Evolutionary conservation across 2,113 vertebrate species (phyloP), one percentile per base, ranked within the genome.

Genomic region (Machaerirhynchus nigripectus): DNA sequence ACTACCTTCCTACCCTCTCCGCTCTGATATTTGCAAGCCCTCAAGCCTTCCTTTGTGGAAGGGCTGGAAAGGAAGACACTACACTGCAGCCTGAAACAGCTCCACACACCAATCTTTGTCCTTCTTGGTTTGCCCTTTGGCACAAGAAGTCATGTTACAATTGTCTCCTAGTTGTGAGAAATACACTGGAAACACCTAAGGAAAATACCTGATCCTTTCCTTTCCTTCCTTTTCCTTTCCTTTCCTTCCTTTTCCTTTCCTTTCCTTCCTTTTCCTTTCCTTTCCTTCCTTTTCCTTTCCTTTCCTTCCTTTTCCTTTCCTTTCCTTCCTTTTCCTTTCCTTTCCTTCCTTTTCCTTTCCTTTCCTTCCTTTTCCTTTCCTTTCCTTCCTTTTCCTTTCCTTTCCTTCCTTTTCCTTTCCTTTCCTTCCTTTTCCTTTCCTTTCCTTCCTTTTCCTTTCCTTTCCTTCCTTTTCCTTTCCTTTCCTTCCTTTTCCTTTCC

Each of bases 251-350:
- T 27, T 6, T 16, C 28, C 13, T 39, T 8, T 15, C n/a, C n/a
- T 31, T 10, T 3, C 20, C 18, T 15, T 10, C 17, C 33, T 10
- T 4, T 12, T 6, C 2, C 10, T n/a, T 4, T 16, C 8, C 10
- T 33, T 6, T 13, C 15, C 4, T 21, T 8, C 7, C 17, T 13
- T 52, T 11, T 18, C 6, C 7, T n/a, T 15, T 30, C 19, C 3
- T 6, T 17, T 23, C 6, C 4, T 8, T 8, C 19, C 3, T 6
- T 20, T 8, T 10, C 7, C 4, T 15, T 3, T 7, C 20, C 3
- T 1, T 28, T 15, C 3, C 15, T 15, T 21, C 7, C 13, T 7
- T 31, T 15, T 4, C 10, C 23, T 16, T 2, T 8, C 5, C 19
- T 6, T 15, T 23, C 11, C 8, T 1, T 15, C 18, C 26, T 23